Evolutionary conservation across 2,888 invertebrate species (phyloP).

Genomic region (Dyspetes luteomarginatus): DNA sequence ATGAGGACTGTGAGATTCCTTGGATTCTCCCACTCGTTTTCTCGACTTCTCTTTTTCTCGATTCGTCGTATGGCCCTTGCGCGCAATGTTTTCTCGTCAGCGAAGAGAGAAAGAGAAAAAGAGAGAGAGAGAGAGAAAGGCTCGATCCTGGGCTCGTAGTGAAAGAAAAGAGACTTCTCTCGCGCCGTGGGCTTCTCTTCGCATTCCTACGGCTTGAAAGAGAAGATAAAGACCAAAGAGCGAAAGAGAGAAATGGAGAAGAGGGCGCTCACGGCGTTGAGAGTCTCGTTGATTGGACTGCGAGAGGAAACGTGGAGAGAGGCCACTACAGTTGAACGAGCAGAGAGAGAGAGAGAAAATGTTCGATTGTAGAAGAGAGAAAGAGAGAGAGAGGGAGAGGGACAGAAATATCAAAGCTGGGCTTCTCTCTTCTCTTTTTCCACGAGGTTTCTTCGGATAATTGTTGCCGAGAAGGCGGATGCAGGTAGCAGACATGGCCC

Average conservation of each 20-base stretch:
- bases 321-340: conserved; percentile 8
- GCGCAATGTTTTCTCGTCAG: conserved; percentile 44
- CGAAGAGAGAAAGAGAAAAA: conserved; percentile 31
- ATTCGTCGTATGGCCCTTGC: conserved; percentile 6
- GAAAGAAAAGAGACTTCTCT: conserved; percentile 57
- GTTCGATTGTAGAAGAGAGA: conserved; percentile 55
- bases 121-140: too few species aligned
- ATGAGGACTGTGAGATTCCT: conserved; percentile 66
- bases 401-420: conserved; percentile 1
- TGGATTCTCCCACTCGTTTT: conserved; percentile 66
- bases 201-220: conserved; percentile 60
- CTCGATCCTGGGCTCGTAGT: conserved; percentile 46
- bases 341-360: conserved; percentile 19
- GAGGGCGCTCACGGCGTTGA: conserved; percentile 11
- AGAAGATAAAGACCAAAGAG: conserved; percentile 50
- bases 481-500: conserved; percentile 67
- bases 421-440: conserved; percentile 53
- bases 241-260: conserved; percentile 10
- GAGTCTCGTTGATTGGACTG: conserved; percentile 47
- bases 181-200: conserved; percentile 48
- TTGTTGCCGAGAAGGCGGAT: conserved; percentile 70
- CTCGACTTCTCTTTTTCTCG: conserved; percentile 26
- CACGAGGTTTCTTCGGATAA: conserved; percentile 69
- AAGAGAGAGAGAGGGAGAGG: conserved; percentile 31
- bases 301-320: conserved; percentile 37